Evolutionary conservation across 1,140 invertebrate genomes (phyloP).

Genomic region (Zaprionus africanus): DNA sequence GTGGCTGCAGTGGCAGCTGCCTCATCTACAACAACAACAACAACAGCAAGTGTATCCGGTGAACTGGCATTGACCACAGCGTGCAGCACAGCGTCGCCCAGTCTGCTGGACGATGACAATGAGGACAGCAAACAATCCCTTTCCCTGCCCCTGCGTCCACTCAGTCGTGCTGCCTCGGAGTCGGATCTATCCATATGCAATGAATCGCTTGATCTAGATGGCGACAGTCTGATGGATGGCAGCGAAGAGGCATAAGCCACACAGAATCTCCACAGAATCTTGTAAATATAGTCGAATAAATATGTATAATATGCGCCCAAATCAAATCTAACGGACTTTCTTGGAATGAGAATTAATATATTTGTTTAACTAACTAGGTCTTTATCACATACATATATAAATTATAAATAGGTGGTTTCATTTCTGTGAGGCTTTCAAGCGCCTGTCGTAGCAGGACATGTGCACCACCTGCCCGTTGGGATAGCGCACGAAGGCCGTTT

Average conservation of each 20-base stretch:
- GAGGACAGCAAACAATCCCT: conserved; percentile 77
- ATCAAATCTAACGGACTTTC: neutral
- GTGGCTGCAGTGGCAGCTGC: conserved; percentile 1
- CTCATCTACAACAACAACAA: conserved; percentile 8
- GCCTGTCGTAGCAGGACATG: conserved; percentile 90
- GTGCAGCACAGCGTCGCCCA: conserved; percentile 51
- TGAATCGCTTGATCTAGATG: conserved; percentile 73
- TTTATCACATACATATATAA: conserved; percentile 38
- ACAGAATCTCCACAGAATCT: conserved; percentile 7
- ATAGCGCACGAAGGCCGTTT: conserved; percentile 96
- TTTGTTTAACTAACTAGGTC: conserved; percentile 5
- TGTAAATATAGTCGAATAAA: conserved; percentile 75
- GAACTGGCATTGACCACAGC: conserved; percentile 38
- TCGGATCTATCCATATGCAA: conserved; percentile 83
- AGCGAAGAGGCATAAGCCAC: conserved; percentile 71
- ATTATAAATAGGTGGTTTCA: conserved; percentile 21
- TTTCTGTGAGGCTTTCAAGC: conserved; percentile 36
- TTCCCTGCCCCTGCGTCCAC: conserved; percentile 47
- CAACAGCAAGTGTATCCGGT: conserved; percentile 9
- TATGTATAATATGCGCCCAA: conserved; percentile 44
- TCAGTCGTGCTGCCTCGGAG: conserved; percentile 71
- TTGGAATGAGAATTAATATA: neutral
- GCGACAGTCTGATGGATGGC: conserved; percentile 77
- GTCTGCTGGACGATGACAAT: conserved; percentile 69
- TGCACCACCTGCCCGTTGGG: conserved; percentile 97